Base-by-base conservation (phyloP, 2,113 vertebrate genomes). In the Bagarius yarrelli region DNA sequence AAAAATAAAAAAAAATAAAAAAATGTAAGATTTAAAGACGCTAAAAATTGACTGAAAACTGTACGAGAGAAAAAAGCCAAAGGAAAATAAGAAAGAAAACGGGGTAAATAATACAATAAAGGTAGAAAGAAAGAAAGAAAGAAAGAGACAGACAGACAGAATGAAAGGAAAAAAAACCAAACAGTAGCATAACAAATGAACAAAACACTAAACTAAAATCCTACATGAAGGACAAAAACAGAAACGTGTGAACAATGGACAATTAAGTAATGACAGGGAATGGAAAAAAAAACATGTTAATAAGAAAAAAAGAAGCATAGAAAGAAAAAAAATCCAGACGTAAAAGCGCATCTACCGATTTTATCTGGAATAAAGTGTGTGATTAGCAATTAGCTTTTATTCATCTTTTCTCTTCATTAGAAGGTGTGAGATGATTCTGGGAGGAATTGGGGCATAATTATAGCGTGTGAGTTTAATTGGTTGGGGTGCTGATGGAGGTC, bases 311-410 rank as follows among this genome's bases (percentile, higher is more conserved):
- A 23, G 19, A 6, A 57, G 19, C 2, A 57, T 0, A 8, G 19
- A 57, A 3, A 21, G 8, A 21, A 57, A 57, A 21, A 15, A 52
- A 50, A 71, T 71, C 27, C 18, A 18, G 14, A 16, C 12, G 3
- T 4, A 70, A 47, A 50, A 70, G n/a, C 66, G 25, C 40, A 25
- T 30, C 69, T 50, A 15, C 52, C 52, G 44, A 72, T 53, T 15
- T 53, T 32, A 53, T 72, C 30, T 47, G n/a, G 75, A 61, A 50
- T 23, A 76, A 76, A 81, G 76, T 53, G 72, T 61, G 66, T 66
- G 74, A 84, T 78, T 80, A 84, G 69, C 74, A 78, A 73, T 81
- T 81, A 81, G 60, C 47, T 60, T 30, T 32, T 79, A 81, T 84
- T 81, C 60, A 81, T 81, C 69, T 44, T 56, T 34, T 44, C n/a